A percentile compares a stretch with the other conserved stretches of the same genome.
Evolutionary conservation across 2,113 vertebrate genomes (phyloP).

Genomic region (Psettodes erumei): DNA sequence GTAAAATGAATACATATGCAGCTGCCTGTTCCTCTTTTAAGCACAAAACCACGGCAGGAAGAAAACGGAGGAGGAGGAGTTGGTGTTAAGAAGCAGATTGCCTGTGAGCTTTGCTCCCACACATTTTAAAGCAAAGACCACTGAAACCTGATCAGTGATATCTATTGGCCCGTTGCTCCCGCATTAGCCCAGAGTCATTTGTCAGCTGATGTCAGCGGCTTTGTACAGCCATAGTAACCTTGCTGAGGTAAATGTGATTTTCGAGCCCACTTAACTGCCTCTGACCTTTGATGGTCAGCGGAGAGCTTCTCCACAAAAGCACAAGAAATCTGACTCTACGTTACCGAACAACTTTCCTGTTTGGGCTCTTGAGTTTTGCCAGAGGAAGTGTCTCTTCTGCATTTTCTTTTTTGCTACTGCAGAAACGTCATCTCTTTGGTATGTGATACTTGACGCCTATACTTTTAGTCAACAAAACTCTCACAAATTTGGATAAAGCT

Average conservation of each 20-base stretch:
- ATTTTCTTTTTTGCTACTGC: neutral
- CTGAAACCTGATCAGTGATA: slow-evolving; percentile 37
- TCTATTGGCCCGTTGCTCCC: neutral
- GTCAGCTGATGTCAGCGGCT: slow-evolving; percentile 23
- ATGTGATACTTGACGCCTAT: slow-evolving; percentile 19
- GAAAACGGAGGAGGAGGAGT: slow-evolving; percentile 6
- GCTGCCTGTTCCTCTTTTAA: neutral
- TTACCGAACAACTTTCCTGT: slow-evolving; percentile 15
- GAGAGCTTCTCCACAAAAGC: too few species aligned
- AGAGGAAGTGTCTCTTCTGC: slow-evolving; percentile 5
- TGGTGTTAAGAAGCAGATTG: neutral
- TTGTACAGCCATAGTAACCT: neutral
- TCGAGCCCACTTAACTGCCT: neutral
- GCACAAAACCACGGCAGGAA: neutral
- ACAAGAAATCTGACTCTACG: slow-evolving; percentile 42
- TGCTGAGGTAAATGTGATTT: slow-evolving; percentile 3
- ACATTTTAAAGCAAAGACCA: slow-evolving; percentile 13
- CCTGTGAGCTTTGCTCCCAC: slow-evolving; percentile 4
- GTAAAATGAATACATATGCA: neutral
- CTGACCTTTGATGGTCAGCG: slow-evolving; percentile 41
- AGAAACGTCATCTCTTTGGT: slow-evolving; percentile 17
- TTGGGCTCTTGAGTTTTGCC: slow-evolving; percentile 9
- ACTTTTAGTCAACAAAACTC: neutral
- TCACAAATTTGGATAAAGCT: slow-evolving; percentile 9
- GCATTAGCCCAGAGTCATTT: slow-evolving; percentile 8